Percentiles rank a stretch among this genome's conserved stretches.
phyloP scores from a whole-genome alignment of 2,888 invertebrate species.

The Meliscaeva auricollis region DNA sequence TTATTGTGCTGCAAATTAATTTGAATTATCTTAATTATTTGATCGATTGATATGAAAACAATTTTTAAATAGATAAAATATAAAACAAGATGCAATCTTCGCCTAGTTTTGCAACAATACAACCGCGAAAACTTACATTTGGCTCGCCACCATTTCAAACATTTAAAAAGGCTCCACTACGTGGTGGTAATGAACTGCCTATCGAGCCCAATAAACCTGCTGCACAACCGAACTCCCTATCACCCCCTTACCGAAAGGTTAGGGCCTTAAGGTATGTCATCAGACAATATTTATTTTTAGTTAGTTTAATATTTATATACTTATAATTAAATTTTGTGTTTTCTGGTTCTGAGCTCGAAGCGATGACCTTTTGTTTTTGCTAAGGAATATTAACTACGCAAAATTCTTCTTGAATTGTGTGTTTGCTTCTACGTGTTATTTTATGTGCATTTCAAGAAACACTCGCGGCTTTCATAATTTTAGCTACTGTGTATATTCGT shows the following conservation, averaged over 20 bases:
- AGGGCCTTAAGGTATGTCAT: slow-evolving; percentile 85
- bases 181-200: slow-evolving; percentile 21
- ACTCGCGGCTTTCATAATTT: too few species aligned
- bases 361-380: too few species aligned
- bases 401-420: too few species aligned
- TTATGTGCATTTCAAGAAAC: too few species aligned
- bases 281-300: background rate
- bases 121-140: slow-evolving; percentile 82
- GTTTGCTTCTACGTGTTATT: too few species aligned
- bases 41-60: slow-evolving; percentile 17
- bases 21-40: background rate
- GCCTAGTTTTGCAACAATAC: slow-evolving; percentile 77
- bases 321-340: too few species aligned
- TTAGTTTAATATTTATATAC: background rate
- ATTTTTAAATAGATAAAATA: background rate
- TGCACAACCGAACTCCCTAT: slow-evolving; percentile 77
- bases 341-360: too few species aligned
- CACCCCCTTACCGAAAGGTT: slow-evolving; percentile 87
- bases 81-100: slow-evolving; percentile 53
- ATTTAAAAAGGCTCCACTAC: slow-evolving; percentile 38
- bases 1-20: slow-evolving; percentile 14
- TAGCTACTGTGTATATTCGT: too few species aligned
- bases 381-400: too few species aligned
- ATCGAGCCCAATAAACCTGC: slow-evolving; percentile 6
- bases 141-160: slow-evolving; percentile 79